A percentile compares a stretch with the other conserved stretches of the same genome.
These are phyloP conservation scores for Drosophila pachea DNA, from an alignment of 1,140 invertebrate species.

Conservation along the genomic window DNA sequence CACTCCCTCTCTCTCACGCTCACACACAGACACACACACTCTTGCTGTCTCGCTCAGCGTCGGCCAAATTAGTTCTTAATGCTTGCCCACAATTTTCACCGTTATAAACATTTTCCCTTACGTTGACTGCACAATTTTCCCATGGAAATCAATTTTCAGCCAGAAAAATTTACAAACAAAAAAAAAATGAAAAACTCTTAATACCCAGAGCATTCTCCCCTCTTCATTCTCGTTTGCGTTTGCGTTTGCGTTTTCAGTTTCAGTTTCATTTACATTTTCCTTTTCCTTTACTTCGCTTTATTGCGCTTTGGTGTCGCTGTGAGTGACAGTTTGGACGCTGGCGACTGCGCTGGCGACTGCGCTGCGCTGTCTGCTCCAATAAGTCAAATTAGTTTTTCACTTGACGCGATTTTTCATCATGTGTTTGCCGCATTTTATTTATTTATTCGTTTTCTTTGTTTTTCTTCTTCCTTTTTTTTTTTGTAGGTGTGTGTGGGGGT, in stretches of 20 bases:
- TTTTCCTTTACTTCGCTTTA: background rate
- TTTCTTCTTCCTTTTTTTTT: background rate
- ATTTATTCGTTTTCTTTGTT: slow-evolving; percentile 31
- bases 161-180: background rate
- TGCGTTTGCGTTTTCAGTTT: background rate
- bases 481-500: no score
- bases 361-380: slow-evolving; percentile 66
- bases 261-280: slow-evolving; percentile 5
- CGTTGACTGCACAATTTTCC: no score
- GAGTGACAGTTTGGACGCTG: slow-evolving; percentile 31
- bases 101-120: no score
- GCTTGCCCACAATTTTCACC: no score
- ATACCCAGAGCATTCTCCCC: background rate
- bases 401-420: slow-evolving; percentile 56
- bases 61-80: slow-evolving; percentile 28
- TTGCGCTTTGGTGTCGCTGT: slow-evolving; percentile 10
- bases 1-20: background rate
- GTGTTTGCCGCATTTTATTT: slow-evolving; percentile 27
- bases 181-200: background rate
- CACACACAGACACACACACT: background rate
- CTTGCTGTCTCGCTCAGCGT: background rate
- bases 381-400: slow-evolving; percentile 73
- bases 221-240: slow-evolving; percentile 1
- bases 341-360: slow-evolving; percentile 29
- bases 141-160: slow-evolving; percentile 18